Evolutionary conservation across 2,888 invertebrate genomes (phyloP), one percentile per base, ranked within the genome.

Genomic region (Drosophila suboccidentalis): DNA sequence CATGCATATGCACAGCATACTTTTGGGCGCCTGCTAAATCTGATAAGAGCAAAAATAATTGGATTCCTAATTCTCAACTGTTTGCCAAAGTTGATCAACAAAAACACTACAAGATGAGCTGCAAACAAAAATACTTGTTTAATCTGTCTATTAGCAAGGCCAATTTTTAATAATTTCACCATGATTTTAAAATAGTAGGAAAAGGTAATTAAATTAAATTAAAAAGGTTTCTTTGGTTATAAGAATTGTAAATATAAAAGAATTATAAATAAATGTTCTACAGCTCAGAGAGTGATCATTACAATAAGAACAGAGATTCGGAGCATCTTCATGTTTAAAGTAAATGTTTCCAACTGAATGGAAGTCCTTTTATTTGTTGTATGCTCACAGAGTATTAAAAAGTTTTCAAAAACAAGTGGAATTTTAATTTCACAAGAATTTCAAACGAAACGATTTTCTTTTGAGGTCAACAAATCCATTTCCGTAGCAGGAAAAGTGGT

Each of bases 1-100:
- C n/a, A 13, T 46, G 19, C 44, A 53, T 62, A 47, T 53, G 44
- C 26, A 59, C 10, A 51, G 55, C 55, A 70, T 68, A 67, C 59
- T 67, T 55, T 55, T 39, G 26, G 49, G 59, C 32, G 15, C 19
- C 39, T 29, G 29, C 47, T 29, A 10, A 44, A 53, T 17, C 29
- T 39, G 36, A 55, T 55, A 50, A 46, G 15, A 54, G 19, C 44
- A 13, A 29, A 36, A 51, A 54, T 62, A 55, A 53, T 61, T 46
- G 13, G 13, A 59, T 17, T 32, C 13, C 47, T 15, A 22, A 46
- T 34, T 53, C 26, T 26, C 13, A 46, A 47, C 8, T 55, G 47
- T 41, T 49, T 29, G 29, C 1, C 29, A 47, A 19, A 41, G 11
- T 55, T 57, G 13, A 54, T 17, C 26, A 41, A 17, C 15, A 53